Evolutionary conservation across 2,888 invertebrate species (phyloP).

Genomic region (Leucophenga montana): DNA sequence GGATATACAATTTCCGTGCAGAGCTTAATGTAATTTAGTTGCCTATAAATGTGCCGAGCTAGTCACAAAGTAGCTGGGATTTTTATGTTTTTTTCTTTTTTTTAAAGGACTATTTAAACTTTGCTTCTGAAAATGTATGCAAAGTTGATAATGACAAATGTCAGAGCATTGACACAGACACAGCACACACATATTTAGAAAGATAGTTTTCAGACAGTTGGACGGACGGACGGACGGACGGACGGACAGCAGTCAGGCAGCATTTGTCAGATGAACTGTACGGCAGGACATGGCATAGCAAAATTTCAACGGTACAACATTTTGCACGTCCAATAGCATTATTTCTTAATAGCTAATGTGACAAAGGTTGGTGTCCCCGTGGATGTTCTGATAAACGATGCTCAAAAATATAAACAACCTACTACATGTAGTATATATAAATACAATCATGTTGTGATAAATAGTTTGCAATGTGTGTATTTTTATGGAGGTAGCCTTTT

Average conservation of each 20-base stretch:
- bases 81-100: too few relatives aligned
- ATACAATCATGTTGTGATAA: neutral
- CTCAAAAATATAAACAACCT: neutral
- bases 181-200: too few relatives aligned
- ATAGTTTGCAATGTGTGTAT: neutral
- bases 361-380: neutral
- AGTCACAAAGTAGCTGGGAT: too few relatives aligned
- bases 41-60: too few relatives aligned
- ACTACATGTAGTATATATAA: too few relatives aligned
- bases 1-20: too few relatives aligned
- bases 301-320: neutral
- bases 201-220: too few relatives aligned
- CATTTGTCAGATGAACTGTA: constrained; percentile 5
- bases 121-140: neutral
- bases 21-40: too few relatives aligned
- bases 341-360: constrained; percentile 13
- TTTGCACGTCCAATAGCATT: constrained; percentile 3
- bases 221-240: neutral
- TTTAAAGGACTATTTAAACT: neutral
- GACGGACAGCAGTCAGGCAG: neutral
- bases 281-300: neutral
- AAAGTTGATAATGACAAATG: constrained; percentile 7
- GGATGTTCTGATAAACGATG: neutral
- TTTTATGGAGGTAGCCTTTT: too few relatives aligned
- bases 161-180: neutral